Evolutionary conservation across 2,888 invertebrate genomes (phyloP).

Genomic region (Emesis russula): DNA sequence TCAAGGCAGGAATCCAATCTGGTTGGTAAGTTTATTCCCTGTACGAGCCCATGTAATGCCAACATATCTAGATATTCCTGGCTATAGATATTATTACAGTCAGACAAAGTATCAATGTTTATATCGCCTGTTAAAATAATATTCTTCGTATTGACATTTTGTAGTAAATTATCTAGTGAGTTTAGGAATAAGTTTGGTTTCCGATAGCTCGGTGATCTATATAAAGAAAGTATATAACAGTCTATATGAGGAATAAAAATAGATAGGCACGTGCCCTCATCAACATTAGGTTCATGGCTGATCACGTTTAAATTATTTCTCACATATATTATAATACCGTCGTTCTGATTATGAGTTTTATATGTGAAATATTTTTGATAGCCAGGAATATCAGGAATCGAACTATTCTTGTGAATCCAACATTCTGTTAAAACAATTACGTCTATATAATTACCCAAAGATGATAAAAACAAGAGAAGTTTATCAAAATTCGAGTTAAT

Average conservation of each 20-base stretch:
- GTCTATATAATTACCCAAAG: background rate
- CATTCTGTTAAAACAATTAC: background rate
- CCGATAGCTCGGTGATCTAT: background rate
- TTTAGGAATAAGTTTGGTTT: background rate
- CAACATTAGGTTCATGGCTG: background rate
- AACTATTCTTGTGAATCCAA: background rate
- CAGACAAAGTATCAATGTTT: background rate
- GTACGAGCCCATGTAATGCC: slow-evolving; percentile 41
- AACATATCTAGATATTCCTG: slow-evolving; percentile 27
- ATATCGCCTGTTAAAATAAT: background rate
- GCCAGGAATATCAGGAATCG: background rate
- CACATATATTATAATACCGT: background rate
- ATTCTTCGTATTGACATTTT: background rate
- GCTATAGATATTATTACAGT: background rate
- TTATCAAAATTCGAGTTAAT: background rate
- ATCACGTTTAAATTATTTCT: background rate
- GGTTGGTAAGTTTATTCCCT: slow-evolving; percentile 44
- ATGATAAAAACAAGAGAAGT: background rate
- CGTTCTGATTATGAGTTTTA: background rate
- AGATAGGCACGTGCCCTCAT: background rate
- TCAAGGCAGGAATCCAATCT: slow-evolving; percentile 51
- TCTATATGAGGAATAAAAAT: background rate
- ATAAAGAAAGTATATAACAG: too few relatives aligned
- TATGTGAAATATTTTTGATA: background rate
- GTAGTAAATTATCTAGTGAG: background rate